Conservation (phyloP, 2,888 invertebrate species). For the Podabrus alpinus region DNA sequence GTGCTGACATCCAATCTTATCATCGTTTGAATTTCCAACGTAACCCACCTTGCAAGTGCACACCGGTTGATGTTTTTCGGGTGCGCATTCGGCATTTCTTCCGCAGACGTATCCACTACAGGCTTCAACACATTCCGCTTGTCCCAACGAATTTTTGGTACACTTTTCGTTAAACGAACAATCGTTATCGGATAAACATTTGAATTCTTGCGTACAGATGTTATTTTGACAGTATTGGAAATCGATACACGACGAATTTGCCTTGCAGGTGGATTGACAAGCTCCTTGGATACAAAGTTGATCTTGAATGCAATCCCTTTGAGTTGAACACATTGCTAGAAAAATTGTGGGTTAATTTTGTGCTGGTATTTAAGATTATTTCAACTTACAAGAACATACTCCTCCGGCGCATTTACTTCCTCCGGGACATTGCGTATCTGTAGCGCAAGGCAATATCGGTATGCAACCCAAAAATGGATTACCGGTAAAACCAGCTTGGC, state of each 20-base stretch:
- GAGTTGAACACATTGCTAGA: constrained; percentile 74
- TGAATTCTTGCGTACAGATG: constrained; percentile 81
- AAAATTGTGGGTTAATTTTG: constrained; percentile 29
- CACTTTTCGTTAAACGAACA: constrained; percentile 78
- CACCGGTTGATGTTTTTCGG: constrained; percentile 72
- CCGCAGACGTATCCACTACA: constrained; percentile 79
- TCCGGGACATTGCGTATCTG: constrained; percentile 79
- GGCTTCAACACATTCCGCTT: constrained; percentile 75
- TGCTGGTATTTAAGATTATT: background rate
- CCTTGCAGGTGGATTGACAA: constrained; percentile 83
- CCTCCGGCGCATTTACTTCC: constrained; percentile 84
- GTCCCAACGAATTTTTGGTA: constrained; percentile 68
- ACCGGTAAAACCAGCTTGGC: constrained; percentile 81
- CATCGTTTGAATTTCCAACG: constrained; percentile 73
- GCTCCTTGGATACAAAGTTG: constrained; percentile 84
- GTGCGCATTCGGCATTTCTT: constrained; percentile 79
- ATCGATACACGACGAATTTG: constrained; percentile 81
- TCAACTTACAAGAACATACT: constrained; percentile 70
- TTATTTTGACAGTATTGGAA: constrained; percentile 83
- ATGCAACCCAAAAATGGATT: constrained; percentile 86
- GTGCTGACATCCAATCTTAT: constrained; percentile 76
- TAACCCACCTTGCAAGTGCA: constrained; percentile 81
- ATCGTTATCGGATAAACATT: constrained; percentile 73
- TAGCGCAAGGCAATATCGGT: constrained; percentile 79
- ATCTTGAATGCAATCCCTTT: constrained; percentile 82